Conservation (phyloP, 2,797 vertebrate genomes). For the Anableps anableps region DNA sequence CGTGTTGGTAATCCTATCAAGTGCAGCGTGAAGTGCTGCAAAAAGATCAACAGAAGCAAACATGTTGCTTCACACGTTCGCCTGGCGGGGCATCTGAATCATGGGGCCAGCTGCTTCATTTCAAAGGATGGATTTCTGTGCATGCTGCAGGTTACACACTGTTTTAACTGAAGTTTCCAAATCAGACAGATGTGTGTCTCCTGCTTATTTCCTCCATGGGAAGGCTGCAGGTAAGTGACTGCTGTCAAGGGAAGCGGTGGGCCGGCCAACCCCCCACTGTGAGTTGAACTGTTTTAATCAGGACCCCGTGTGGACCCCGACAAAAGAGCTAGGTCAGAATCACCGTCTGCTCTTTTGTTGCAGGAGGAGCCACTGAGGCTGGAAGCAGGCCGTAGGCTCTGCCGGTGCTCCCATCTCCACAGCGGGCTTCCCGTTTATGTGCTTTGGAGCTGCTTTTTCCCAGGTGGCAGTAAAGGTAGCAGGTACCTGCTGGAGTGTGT, state of each 20-base stretch:
- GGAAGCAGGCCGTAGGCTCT: conserved; percentile 39
- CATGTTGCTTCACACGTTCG: conserved; percentile 42
- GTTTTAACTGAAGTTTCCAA: not conserved
- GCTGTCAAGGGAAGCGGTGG: conserved; percentile 47
- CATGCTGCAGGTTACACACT: not conserved
- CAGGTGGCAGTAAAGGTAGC: conserved; percentile 71
- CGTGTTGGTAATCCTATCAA: conserved; percentile 68
- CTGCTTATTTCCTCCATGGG: conserved; percentile 38
- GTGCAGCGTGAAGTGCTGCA: conserved; percentile 59
- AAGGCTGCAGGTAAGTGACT: conserved; percentile 52
- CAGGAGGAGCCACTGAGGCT: conserved; percentile 74
- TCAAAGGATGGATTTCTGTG: not conserved
- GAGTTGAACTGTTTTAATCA: conserved; percentile 77
- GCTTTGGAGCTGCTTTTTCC: conserved; percentile 68
- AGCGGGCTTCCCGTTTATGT: conserved; percentile 70
- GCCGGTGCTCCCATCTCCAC: conserved; percentile 49
- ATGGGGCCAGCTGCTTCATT: not conserved
- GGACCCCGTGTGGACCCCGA: conserved; percentile 76
- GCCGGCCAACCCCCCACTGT: conserved; percentile 45
- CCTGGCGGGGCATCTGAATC: conserved; percentile 37
- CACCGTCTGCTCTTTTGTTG: conserved; percentile 83
- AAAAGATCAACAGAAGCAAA: conserved; percentile 53
- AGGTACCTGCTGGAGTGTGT: conserved; percentile 30
- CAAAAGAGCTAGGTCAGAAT: conserved; percentile 77
- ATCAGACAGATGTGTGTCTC: not conserved